Conservation (phyloP, 2,888 invertebrate genomes). For the Pandemis heparana region DNA sequence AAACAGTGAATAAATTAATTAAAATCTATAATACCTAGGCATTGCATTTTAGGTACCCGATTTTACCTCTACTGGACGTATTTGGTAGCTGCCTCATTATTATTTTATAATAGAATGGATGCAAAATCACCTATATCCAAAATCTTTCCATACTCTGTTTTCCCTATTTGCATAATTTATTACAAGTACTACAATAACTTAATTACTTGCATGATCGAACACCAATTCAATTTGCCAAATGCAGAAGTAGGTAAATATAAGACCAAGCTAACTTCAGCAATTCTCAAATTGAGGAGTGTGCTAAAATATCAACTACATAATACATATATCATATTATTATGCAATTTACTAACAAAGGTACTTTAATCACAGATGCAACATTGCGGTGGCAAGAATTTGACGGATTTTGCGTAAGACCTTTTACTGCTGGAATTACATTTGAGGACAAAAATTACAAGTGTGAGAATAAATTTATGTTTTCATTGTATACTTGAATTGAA, state of each 20-base stretch:
- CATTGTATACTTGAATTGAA: background rate
- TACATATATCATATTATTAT: constrained; percentile 49
- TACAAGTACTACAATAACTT: constrained; percentile 16
- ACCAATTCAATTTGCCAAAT: constrained; percentile 40
- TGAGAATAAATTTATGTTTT: background rate
- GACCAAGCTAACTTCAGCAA: constrained; percentile 50
- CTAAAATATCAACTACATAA: constrained; percentile 28
- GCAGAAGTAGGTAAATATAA: constrained; percentile 28
- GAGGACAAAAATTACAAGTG: constrained; percentile 32
- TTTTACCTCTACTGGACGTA: constrained; percentile 59
- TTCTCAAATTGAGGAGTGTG: constrained; percentile 62
- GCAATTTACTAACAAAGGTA: constrained; percentile 59
- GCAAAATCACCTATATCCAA: constrained; percentile 54
- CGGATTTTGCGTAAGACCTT: constrained; percentile 44
- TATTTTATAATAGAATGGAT: constrained; percentile 50
- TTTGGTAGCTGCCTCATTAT: constrained; percentile 39
- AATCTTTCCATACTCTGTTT: constrained; percentile 34
- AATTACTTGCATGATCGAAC: constrained; percentile 31
- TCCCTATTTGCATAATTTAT: constrained; percentile 34
- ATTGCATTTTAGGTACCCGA: constrained; percentile 60
- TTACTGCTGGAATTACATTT: constrained; percentile 31
- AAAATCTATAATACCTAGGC: constrained; percentile 61
- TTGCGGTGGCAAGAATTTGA: constrained; percentile 67
- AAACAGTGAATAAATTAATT: constrained; percentile 53
- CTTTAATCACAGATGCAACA: constrained; percentile 76